These are phyloP conservation scores for Pinna nobilis DNA, from an alignment of 1,140 invertebrate species.

Conservation along the genomic window DNA sequence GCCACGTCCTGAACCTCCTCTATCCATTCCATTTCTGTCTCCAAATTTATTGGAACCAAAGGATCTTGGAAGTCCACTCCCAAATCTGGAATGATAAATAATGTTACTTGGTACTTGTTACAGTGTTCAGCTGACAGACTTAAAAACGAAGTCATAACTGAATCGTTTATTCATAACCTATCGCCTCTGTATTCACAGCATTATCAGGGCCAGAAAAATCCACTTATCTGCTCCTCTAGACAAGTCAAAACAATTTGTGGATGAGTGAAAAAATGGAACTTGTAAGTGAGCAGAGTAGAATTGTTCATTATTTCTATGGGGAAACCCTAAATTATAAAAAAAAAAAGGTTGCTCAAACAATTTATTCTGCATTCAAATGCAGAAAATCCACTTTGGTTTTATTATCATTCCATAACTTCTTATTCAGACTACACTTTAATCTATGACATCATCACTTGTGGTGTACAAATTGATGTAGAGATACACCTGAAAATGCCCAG, in stretches of 20 bases:
- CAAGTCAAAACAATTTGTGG: background rate
- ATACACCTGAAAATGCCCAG: too few species aligned
- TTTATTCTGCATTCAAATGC: too few species aligned
- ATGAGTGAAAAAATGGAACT: background rate
- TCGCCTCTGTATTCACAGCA: background rate
- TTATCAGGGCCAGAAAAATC: background rate
- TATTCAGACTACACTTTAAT: too few species aligned
- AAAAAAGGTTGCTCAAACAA: too few species aligned
- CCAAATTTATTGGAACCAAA: constrained; percentile 46
- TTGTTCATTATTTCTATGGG: too few species aligned
- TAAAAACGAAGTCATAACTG: too few species aligned
- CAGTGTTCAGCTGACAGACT: background rate
- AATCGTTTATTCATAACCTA: background rate
- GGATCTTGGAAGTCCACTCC: constrained; percentile 30
- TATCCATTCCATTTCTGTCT: constrained; percentile 56
- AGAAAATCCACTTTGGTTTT: too few species aligned
- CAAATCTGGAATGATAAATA: constrained; percentile 13
- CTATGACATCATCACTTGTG: too few species aligned
- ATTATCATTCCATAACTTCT: too few species aligned
- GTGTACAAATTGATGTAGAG: too few species aligned
- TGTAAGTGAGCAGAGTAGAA: too few species aligned
- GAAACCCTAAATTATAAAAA: too few species aligned
- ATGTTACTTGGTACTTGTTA: background rate
- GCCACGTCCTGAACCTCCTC: constrained; percentile 72
- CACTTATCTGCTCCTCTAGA: background rate